Percentiles rank a stretch among this genome's conserved stretches.
Evolutionary conservation across 2,888 invertebrate species (phyloP).

Genomic region (Julus scandinavius): DNA sequence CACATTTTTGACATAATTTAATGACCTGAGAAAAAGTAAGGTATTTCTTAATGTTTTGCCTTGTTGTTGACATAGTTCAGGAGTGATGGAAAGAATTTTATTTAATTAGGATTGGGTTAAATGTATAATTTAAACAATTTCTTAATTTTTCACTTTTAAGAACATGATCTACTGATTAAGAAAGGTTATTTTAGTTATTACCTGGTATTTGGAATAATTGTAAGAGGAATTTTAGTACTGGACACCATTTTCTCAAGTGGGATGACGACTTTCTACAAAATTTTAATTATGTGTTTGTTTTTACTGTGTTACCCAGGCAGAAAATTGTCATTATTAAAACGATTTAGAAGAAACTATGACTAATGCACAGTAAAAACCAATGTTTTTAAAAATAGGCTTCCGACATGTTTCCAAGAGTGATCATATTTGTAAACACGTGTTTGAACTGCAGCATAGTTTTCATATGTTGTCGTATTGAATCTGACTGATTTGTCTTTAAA

Average conservation of each 20-base stretch:
- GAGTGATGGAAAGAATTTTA: background rate
- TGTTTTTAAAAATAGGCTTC: background rate
- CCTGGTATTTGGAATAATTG: background rate
- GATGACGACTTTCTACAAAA: background rate
- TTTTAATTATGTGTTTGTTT: background rate
- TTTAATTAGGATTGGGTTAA: background rate
- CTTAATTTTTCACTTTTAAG: background rate
- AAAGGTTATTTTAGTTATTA: background rate
- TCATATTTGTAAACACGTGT: background rate
- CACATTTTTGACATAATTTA: slow-evolving; percentile 2
- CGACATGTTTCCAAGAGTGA: background rate
- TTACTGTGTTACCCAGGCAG: background rate
- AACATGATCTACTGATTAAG: background rate
- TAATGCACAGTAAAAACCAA: background rate
- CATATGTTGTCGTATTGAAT: background rate
- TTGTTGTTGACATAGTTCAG: background rate
- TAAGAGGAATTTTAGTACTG: background rate
- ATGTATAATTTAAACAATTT: background rate
- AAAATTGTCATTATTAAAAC: background rate
- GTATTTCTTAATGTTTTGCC: background rate
- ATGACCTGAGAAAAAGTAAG: background rate
- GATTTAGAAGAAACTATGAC: background rate
- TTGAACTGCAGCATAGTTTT: background rate
- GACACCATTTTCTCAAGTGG: background rate
- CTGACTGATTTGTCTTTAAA: background rate